A percentile compares a stretch with the other conserved stretches of the same genome.
Evolutionary conservation across 1,140 invertebrate genomes (phyloP).

Genomic region (Eumeta japonica): DNA sequence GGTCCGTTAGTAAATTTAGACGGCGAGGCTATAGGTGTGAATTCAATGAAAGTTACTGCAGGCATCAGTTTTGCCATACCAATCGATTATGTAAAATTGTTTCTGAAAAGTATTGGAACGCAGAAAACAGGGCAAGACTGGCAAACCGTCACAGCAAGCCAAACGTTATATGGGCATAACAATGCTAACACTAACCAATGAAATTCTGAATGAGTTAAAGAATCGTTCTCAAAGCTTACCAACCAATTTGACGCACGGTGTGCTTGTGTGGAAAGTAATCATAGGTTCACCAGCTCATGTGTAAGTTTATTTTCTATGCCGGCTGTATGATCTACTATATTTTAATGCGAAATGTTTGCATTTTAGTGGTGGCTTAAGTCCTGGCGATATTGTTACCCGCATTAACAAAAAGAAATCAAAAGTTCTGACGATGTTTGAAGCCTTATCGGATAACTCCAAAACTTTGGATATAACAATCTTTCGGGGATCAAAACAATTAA

Average conservation of each 20-base stretch:
- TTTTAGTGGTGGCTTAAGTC: slow-evolving; percentile 72
- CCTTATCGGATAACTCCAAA: no score
- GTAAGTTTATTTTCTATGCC: no score
- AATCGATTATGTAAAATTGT: slow-evolving; percentile 86
- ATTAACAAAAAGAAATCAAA: no score
- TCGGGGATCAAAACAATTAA: no score
- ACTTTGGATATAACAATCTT: no score
- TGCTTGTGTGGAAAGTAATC: slow-evolving; percentile 84
- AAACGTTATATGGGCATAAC: slow-evolving; percentile 82
- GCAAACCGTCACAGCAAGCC: slow-evolving; percentile 37
- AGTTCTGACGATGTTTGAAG: no score
- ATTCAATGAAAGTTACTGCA: slow-evolving; percentile 88
- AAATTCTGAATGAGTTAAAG: slow-evolving; percentile 72
- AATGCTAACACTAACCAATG: slow-evolving; percentile 78
- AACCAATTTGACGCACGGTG: slow-evolving; percentile 68
- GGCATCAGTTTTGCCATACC: slow-evolving; percentile 96
- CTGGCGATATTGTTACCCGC: slow-evolving; percentile 82
- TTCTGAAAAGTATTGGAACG: slow-evolving; percentile 62
- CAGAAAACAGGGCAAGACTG: slow-evolving; percentile 33
- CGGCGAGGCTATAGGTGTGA: slow-evolving; percentile 92
- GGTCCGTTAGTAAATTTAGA: slow-evolving; percentile 91
- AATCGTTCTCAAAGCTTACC: slow-evolving; percentile 52
- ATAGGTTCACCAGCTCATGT: slow-evolving; percentile 80
- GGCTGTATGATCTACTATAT: no score
- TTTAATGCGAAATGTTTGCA: no score